A percentile compares a stretch with the other conserved stretches of the same genome.
Evolutionary conservation across 2,113 vertebrate species (phyloP).

Genomic region (Clarias magur): DNA sequence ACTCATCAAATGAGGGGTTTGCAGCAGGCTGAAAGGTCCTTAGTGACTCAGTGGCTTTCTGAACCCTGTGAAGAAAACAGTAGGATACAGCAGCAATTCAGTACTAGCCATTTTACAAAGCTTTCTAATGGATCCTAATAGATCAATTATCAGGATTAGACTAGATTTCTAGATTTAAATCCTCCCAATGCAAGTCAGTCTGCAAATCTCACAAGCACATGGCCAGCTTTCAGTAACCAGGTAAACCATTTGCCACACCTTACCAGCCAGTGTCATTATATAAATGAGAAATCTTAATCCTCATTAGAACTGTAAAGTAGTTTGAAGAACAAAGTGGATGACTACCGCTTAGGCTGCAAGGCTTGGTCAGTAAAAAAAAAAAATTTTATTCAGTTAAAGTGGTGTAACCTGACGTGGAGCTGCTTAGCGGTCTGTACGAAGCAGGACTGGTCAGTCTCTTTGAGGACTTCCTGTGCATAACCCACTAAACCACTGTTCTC

Average conservation of each 20-base stretch:
- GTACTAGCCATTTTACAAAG: slow-evolving; percentile 43
- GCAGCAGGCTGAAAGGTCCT: slow-evolving; percentile 88
- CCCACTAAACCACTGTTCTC: slow-evolving; percentile 96
- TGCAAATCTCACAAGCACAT: slow-evolving; percentile 50
- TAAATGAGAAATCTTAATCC: background rate
- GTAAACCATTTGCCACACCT: slow-evolving; percentile 28
- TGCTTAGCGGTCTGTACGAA: slow-evolving; percentile 98
- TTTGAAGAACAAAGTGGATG: background rate
- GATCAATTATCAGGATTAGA: slow-evolving; percentile 67
- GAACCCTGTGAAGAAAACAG: slow-evolving; percentile 77
- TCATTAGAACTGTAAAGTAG: background rate
- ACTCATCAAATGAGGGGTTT: slow-evolving; percentile 88
- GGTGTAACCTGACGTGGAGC: slow-evolving; percentile 87
- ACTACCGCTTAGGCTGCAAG: background rate
- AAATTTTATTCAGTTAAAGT: background rate
- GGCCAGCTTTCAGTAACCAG: background rate
- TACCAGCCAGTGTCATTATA: slow-evolving; percentile 9
- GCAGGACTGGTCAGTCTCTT: slow-evolving; percentile 95
- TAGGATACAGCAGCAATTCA: background rate
- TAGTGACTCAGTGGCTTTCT: slow-evolving; percentile 91
- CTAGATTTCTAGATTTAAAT: slow-evolving; percentile 35
- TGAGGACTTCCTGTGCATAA: slow-evolving; percentile 96
- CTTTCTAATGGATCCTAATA: slow-evolving; percentile 54
- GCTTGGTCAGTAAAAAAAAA: background rate
- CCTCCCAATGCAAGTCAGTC: slow-evolving; percentile 39